These are phyloP conservation scores for Atherinosoma microstoma DNA, from an alignment of 2,797 vertebrate genomes.

Conservation along the genomic window DNA sequence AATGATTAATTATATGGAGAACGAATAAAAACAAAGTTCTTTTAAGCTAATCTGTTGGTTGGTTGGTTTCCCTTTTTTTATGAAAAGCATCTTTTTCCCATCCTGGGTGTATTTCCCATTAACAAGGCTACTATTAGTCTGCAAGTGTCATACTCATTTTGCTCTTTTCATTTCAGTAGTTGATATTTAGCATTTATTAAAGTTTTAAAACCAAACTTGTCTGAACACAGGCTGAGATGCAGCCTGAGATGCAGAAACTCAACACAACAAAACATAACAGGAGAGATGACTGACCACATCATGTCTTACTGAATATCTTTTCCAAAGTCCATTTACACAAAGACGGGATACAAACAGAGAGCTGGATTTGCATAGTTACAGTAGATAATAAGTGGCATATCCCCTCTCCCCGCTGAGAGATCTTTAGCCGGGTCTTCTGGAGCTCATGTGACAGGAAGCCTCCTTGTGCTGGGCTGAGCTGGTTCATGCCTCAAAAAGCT, in stretches of 20 bases:
- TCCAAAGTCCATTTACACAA: neutral
- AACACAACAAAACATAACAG: neutral
- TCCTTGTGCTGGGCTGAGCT: neutral
- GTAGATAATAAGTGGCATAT: no score
- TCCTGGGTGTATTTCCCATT: neutral
- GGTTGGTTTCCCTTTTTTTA: no score
- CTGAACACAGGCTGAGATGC: neutral
- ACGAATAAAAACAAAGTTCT: neutral
- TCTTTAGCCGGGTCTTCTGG: neutral
- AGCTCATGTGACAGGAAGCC: no score
- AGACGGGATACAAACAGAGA: neutral
- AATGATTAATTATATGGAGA: neutral
- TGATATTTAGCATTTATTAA: neutral
- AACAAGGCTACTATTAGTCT: neutral
- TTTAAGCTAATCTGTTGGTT: neutral
- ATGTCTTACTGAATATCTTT: neutral
- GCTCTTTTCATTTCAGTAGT: neutral
- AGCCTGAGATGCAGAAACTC: neutral
- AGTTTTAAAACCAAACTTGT: no score
- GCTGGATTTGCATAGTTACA: neutral
- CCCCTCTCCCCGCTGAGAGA: no score
- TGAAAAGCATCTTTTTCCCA: no score
- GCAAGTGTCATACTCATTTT: neutral
- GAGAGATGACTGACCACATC: neutral
- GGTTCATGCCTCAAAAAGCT: neutral